Conservation (phyloP, 2,888 invertebrate genomes). For the Chrysolina haemoptera region DNA sequence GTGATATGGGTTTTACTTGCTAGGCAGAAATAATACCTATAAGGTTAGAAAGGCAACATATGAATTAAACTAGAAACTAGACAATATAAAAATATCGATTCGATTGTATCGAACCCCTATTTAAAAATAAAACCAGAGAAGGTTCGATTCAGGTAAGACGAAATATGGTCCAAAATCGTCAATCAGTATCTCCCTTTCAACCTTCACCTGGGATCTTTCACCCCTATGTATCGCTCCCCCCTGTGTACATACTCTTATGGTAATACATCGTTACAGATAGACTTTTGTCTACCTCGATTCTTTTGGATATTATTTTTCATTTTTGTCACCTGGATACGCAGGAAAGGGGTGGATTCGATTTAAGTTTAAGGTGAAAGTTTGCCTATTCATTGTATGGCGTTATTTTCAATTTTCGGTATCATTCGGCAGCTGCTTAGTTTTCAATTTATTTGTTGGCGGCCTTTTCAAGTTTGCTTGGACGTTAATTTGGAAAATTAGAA, state of each 20-base stretch:
- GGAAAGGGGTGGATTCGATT: constrained; percentile 40
- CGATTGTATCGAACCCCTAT: constrained; percentile 40
- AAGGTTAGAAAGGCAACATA: not conserved
- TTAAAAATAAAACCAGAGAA: constrained; percentile 33
- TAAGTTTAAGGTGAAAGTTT: constrained; percentile 42
- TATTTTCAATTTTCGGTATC: constrained; percentile 38
- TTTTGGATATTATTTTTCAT: constrained; percentile 42
- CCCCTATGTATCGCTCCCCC: constrained; percentile 35
- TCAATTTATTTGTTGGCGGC: constrained; percentile 34
- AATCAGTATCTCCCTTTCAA: constrained; percentile 32
- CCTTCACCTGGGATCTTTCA: constrained; percentile 37
- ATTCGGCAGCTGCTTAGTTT: constrained; percentile 37
- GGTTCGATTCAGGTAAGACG: constrained; percentile 34
- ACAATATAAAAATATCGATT: not conserved
- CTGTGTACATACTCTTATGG: constrained; percentile 34
- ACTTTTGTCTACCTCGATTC: constrained; percentile 38
- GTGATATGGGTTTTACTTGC: no score
- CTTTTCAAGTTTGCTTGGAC: constrained; percentile 1
- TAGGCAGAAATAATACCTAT: not conserved
- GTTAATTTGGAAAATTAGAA: constrained; percentile 23
- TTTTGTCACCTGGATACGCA: constrained; percentile 45
- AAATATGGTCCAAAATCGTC: constrained; percentile 30
- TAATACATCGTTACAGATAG: constrained; percentile 32
- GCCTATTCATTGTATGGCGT: constrained; percentile 34
- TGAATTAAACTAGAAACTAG: not conserved